Conservation (phyloP, 2,888 invertebrate species). For the Eretmocerus hayati region DNA sequence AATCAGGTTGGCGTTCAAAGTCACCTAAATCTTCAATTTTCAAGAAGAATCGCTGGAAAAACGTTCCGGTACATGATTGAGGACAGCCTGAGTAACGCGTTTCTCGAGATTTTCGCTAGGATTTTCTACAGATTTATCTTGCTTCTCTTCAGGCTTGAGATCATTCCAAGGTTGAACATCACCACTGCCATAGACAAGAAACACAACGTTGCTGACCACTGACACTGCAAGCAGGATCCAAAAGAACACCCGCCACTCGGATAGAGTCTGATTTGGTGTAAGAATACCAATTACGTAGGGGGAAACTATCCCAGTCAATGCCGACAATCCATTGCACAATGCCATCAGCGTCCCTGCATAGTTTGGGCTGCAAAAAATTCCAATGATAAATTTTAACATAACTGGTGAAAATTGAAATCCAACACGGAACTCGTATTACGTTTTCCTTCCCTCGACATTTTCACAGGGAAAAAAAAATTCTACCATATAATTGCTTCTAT, state of each 20-base stretch:
- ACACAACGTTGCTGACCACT: slow-evolving; percentile 60
- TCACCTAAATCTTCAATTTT: too few species aligned
- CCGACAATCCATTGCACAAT: slow-evolving; percentile 58
- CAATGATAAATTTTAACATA: too few species aligned
- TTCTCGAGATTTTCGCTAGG: too few species aligned
- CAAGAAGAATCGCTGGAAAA: too few species aligned
- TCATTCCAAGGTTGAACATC: slow-evolving; percentile 73
- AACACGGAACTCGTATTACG: too few species aligned
- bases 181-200: slow-evolving; percentile 64
- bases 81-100: neutral
- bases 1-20: too few species aligned
- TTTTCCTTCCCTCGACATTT: too few species aligned
- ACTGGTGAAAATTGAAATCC: too few species aligned
- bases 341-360: slow-evolving; percentile 49
- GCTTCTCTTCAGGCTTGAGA: too few species aligned
- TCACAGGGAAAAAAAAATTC: too few species aligned
- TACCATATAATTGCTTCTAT: too few species aligned
- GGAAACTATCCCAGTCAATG: slow-evolving; percentile 61
- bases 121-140: neutral
- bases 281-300: slow-evolving; percentile 61
- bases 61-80: too few species aligned
- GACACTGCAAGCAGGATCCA: slow-evolving; percentile 71
- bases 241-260: slow-evolving; percentile 72
- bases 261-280: slow-evolving; percentile 43
- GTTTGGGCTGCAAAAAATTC: slow-evolving; percentile 48